Base-by-base conservation (phyloP, 2,113 vertebrate species). In the Colistium nudipinnis region DNA sequence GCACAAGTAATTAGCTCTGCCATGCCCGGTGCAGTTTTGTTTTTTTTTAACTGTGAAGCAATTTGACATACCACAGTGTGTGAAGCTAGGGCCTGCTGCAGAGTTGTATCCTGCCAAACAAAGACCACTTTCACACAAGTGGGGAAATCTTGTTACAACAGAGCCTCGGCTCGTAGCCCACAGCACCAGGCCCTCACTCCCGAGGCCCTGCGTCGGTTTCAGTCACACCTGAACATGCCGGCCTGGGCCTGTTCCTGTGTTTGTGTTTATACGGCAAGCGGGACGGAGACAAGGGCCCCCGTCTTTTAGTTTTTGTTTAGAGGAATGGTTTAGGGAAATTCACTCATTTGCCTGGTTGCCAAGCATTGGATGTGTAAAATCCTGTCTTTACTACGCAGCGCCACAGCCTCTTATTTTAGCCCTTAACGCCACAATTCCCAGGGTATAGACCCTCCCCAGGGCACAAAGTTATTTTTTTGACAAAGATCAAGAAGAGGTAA, bases 101-200 rank as follows among this genome's bases (percentile, higher is more conserved):
- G 56, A 16, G 33, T 12, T 14, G 53, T 33, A 33, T 70, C 66
- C 68, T 24, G 38, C 12, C 52, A 43, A 80, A 88, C 82, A 84
- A 85, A 84, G 77, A 70, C 35, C 67, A 80, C 69, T 81, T 84
- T 88, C 79, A 86, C 61, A 61, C 36, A 11, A 64, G 53, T 60
- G 54, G 31, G 33, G 53, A 72, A 76, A 80, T 76, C 54, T 45
- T 70, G 60, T 74, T 70, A 61, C 72, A 57, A 62, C 61, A 74
- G 49, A 74, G 71, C 57, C 59, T 55, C 78, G 54, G 35, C 30
- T 67, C 53, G 69, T 49, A 62, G 52, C 70, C 56, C 48, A 54
- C 38, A 14, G 33, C 62, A 62, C 49, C 41, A 36, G 7, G 41
- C 14, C 24, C 60, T 65, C 76, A 30, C 43, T 17, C 48, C n/a